Evolutionary conservation across 2,888 invertebrate species (phyloP), one percentile per base, ranked within the genome.

Genomic region (Allacma fusca): DNA sequence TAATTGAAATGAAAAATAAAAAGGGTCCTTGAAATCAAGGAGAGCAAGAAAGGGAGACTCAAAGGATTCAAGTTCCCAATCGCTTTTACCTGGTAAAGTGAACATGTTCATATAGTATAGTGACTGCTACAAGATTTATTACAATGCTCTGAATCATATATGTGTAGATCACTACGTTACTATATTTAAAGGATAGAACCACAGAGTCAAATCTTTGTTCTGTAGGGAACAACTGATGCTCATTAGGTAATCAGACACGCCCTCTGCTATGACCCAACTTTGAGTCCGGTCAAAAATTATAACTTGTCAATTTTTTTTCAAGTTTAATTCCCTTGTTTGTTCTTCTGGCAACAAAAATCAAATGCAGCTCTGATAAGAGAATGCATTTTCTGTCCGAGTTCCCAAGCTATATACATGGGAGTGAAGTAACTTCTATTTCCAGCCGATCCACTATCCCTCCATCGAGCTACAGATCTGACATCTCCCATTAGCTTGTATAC

Each of bases 21-120:
- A 70, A 43, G 69, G 57, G 70, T 21, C 74, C 74, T 74, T 74
- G 74, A 74, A 74, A 65, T 64, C 74, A 74, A 74, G 74, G 74
- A 74, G 74, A 74, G 50, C 65, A 16, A 74, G 44, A 74, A 74
- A 59, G 29, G 21, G 21, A 69, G 28, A 34, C 24, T n/a, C 62
- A 62, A 69, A 69, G 67, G 29, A 28, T 67, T 67, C 2, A 62
- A 62, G 1, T 24, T 62, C 62, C 19, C n/a, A 50, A 19, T 19
- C 13, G 2, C 62, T 62, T 19, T n/a, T 16, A 16, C 16, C 29
- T 28, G 1, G 19, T 28, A 28, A 65, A 1, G 28, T 28, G 28
- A 19, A 65, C 65, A 62, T 13, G 16, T 57, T 21, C 12, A 28
- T 26, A 28, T 28, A 13, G 65, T 23, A 2, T 1, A 26, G 23